These are phyloP conservation scores for Trididemnum miniatum DNA, from an alignment of 23 tunicate genomes.

Conservation along the genomic window DNA sequence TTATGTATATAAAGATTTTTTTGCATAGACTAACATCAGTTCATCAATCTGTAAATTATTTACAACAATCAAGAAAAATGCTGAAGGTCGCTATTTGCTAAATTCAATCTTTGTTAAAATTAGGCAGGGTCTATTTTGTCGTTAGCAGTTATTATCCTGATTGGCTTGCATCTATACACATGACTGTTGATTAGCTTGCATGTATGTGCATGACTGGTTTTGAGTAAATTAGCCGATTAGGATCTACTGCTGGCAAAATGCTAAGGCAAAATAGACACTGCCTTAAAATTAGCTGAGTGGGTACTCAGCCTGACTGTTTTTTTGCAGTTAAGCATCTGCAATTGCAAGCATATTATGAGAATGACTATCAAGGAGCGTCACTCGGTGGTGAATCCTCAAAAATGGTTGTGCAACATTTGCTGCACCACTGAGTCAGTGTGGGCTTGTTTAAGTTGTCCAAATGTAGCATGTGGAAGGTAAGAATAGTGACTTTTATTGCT, in stretches of 20 bases:
- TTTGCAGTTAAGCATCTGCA: constrained; percentile 76
- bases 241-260: too few species aligned
- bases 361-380: constrained; percentile 89
- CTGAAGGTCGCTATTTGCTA: too few species aligned
- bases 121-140: too few species aligned
- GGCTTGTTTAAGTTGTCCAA: constrained; percentile 95
- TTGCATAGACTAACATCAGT: too few species aligned
- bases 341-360: constrained; percentile 88
- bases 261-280: too few species aligned
- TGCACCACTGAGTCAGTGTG: constrained; percentile 84
- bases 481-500: too few species aligned
- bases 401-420: constrained; percentile 80
- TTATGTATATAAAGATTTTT: too few species aligned
- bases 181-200: neutral
- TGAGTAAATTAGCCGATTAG: too few species aligned
- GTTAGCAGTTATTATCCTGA: too few species aligned
- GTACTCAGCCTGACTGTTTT: neutral
- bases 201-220: neutral
- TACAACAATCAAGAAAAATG: too few species aligned
- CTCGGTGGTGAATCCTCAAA: constrained; percentile 76
- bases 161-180: too few species aligned
- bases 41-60: neutral
- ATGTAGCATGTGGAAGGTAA: constrained; percentile 97
- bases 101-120: too few species aligned
- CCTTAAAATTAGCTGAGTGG: neutral